These are phyloP conservation scores for Brachionichthys hirsutus DNA, from an alignment of 2,113 vertebrate species.

Conservation along the genomic window DNA sequence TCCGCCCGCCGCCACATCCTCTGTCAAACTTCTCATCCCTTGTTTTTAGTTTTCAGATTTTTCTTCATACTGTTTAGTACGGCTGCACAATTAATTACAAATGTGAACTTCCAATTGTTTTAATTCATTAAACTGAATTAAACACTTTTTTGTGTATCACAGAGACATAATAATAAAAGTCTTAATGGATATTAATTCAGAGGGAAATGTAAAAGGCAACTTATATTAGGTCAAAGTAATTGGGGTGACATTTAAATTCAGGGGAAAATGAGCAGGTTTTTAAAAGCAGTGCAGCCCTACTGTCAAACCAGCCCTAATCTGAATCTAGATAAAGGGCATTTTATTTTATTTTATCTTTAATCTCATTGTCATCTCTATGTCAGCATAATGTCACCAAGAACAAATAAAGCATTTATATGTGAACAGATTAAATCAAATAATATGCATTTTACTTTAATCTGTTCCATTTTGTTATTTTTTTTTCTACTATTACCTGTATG, in stretches of 20 bases:
- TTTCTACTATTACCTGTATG: background rate
- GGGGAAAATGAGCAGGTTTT: slow-evolving; percentile 2
- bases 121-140: no score
- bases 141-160: no score
- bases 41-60: slow-evolving; percentile 49
- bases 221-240: background rate
- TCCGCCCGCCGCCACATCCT: slow-evolving; percentile 72
- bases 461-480: background rate
- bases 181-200: background rate
- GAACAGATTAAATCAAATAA: slow-evolving; percentile 4
- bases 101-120: background rate
- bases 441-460: slow-evolving; percentile 3
- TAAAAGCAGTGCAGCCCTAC: slow-evolving; percentile 58
- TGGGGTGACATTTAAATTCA: background rate
- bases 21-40: slow-evolving; percentile 58
- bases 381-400: slow-evolving; percentile 67
- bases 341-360: slow-evolving; percentile 65
- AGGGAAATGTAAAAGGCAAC: background rate
- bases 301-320: slow-evolving; percentile 52
- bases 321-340: slow-evolving; percentile 29
- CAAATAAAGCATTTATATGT: slow-evolving; percentile 15
- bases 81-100: slow-evolving; percentile 51
- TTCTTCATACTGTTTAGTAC: slow-evolving; percentile 55
- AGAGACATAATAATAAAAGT: background rate
- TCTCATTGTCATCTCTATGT: slow-evolving; percentile 75